Evolutionary conservation across 2,797 vertebrate genomes (phyloP), one percentile per base, ranked within the genome.

Genomic region (Pipistrellus pipistrellus): DNA sequence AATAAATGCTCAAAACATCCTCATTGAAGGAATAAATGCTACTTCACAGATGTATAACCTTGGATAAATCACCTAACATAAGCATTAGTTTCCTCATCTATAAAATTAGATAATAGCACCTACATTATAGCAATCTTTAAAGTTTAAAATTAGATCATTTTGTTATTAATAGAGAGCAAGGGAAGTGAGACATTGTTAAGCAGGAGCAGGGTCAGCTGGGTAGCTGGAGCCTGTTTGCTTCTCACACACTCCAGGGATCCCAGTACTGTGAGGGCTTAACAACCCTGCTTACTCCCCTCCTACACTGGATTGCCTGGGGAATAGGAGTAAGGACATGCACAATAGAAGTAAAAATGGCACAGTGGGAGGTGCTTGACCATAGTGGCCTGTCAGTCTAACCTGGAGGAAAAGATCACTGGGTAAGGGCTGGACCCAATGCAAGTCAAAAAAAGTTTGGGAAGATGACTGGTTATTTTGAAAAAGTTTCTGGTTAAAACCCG

Each of bases 71-170:
- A 66, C 41, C 11, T 82, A 85, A 85, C 20, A 17, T 53, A 38
- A 92, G 38, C 8, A 57, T 92, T 13, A 35, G 30, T 55, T 94
- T 72, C 86, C 32, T 77, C 27, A 85, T 18, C 14, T 78, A 55
- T 62, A 93, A 68, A 92, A 82, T 35, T 68, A 32, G 53, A 81
- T 68, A 57, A 62, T 13, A 86, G 53, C 10, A 80, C 17, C 10
- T 62, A 62, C 64, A 10, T 84, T 27, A 64, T n/a, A 57, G 30
- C 72, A 44, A 46, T 84, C 27, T 92, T 57, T 80, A 11, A 69
- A 1, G 76, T 62, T 90, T 83, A 89, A 69, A 83, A 92, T 88
- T 27, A 89, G n/a, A 66, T 66, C 17, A 66, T 66, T 32, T 66
- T 66, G 30, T 66, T 66, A 66, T 66, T 66, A 32, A 17, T 66